Base-by-base conservation (phyloP, 2,888 invertebrate species). In the Dicycla oo region DNA sequence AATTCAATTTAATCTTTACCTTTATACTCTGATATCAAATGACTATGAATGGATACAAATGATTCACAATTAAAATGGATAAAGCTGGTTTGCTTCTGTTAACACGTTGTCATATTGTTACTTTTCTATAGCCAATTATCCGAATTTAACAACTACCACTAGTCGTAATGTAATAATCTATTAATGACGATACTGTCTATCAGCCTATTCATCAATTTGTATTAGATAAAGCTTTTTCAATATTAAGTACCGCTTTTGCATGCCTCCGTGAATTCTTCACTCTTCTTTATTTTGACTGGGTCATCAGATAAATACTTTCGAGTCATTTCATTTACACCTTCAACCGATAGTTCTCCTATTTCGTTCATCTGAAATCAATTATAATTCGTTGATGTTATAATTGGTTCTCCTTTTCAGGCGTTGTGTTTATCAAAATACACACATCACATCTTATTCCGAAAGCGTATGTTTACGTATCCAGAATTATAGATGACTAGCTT, bases 161-260 rank as follows among this genome's bases (percentile, higher is more conserved):
- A 34, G n/a, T 10, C 15, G 2, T 47, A 47, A 1, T 8, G n/a
- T n/a, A 34, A 2, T 57, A 4, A 8, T 34, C 8, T 34, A 15
- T 5, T 58, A 60, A 40, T 23, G 18, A 58, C 23, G 18, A 23
- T 38, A 58, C 18, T 10, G 6, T 4, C 4, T 2, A 2, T 30
- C 4, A 30, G 30, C 5, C 11, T 40, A 60, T 23, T n/a, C 23
- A 13, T 51, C 51, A 51, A 51, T 15, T 51, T 15, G 2, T 15
- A 23, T 23, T 34, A 30, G 2, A 30, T 51, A 23, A 15, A 23
- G 5, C 6, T 49, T n/a, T 49, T 10, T 49, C 10, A 49, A 3
- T 49, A 69, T 58, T 89, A n/a, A n/a, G n/a, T n/a, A 95, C 96
- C 94, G 78, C 78, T 85, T 81, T 90, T 90, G 81, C 96, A 96